Evolutionary conservation across 1,140 invertebrate genomes (phyloP).

Genomic region (Drosophila pseudoobscura): DNA sequence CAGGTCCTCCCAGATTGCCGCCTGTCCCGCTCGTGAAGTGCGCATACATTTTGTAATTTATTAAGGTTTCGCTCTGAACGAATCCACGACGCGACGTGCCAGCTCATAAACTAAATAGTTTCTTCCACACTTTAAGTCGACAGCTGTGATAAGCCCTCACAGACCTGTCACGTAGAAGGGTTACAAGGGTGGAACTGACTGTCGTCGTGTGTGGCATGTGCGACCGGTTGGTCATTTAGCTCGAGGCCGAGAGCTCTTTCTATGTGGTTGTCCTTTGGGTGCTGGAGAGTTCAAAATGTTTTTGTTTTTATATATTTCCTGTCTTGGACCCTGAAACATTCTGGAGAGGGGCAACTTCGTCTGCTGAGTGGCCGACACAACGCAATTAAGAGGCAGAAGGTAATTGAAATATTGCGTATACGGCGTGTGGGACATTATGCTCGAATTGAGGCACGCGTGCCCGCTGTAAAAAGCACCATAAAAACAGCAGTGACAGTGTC

Average conservation of each 20-base stretch:
- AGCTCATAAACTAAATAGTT: constrained; percentile 12
- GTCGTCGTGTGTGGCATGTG: not conserved
- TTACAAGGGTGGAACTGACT: too few relatives aligned
- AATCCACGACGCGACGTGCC: not conserved
- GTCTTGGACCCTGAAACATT: too few relatives aligned
- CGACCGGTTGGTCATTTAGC: not conserved
- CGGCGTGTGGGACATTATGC: constrained; percentile 47
- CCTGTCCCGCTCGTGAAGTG: not conserved
- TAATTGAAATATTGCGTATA: constrained; percentile 64
- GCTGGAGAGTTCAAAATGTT: too few relatives aligned
- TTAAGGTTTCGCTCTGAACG: constrained; percentile 12
- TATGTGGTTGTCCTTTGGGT: too few relatives aligned
- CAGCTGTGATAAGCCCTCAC: constrained; percentile 12
- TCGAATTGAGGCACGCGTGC: constrained; percentile 39
- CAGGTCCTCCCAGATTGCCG: too few relatives aligned
- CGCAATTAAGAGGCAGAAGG: constrained; percentile 42
- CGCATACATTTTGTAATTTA: constrained; percentile 36
- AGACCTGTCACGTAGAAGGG: not conserved
- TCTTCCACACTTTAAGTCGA: not conserved
- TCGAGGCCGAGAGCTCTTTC: too few relatives aligned
- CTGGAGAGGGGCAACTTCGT: constrained; percentile 2
- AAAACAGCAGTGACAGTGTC: constrained; percentile 31
- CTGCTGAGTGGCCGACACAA: constrained; percentile 3
- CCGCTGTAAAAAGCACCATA: constrained; percentile 38
- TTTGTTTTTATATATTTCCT: too few relatives aligned